Conservation (phyloP, 2,797 vertebrate species). For the Todus mexicanus region DNA sequence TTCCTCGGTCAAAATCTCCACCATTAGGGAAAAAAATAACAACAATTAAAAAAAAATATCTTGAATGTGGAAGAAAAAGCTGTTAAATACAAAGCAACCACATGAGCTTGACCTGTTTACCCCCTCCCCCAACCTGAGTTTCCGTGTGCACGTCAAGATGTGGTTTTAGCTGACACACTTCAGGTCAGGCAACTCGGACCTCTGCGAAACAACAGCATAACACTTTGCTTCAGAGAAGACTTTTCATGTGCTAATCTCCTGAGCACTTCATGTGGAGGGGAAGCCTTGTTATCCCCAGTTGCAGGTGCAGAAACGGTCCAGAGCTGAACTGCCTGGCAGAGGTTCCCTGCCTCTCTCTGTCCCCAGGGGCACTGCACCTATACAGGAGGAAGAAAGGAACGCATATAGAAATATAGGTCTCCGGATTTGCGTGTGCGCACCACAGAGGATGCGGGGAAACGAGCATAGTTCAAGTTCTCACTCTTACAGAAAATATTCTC, state of each 20-base stretch:
- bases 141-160: background rate
- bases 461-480: background rate
- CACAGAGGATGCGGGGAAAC: background rate
- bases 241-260: slow-evolving; percentile 23
- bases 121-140: background rate
- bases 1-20: background rate
- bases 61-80: background rate
- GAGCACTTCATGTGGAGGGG: background rate
- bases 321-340: background rate
- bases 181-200: background rate
- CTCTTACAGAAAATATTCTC: background rate
- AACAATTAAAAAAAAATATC: background rate
- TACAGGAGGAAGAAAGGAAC: background rate
- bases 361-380: background rate
- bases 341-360: background rate
- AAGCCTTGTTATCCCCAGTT: background rate
- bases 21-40: background rate
- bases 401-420: background rate
- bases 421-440: background rate
- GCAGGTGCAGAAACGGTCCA: background rate
- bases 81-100: background rate
- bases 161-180: background rate
- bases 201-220: background rate
- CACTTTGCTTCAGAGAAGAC: background rate
- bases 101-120: background rate